Evolutionary conservation across 2,113 vertebrate species (phyloP).

Genomic region (Mustela nigripes): DNA sequence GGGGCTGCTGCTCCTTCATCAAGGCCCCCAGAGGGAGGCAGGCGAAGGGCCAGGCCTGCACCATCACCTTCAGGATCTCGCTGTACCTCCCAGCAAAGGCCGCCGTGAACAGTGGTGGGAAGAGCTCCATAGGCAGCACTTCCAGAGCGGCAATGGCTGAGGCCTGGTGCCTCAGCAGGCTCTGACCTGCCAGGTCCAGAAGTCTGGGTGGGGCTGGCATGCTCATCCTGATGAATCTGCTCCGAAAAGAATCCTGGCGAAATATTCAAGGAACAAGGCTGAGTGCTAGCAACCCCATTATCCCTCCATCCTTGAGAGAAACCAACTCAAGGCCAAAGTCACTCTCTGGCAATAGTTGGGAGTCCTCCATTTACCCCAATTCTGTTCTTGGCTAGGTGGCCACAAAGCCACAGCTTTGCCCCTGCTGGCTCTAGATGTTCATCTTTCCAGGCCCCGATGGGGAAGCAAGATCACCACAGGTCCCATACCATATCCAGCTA

Average conservation of each 20-base stretch:
- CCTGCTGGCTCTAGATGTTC: background rate
- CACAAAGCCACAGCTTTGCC: background rate
- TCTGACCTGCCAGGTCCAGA: conserved; percentile 28
- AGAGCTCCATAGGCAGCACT: conserved; percentile 52
- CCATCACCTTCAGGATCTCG: conserved; percentile 11
- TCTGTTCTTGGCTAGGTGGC: background rate
- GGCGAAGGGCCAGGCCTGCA: conserved; percentile 69
- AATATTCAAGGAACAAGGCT: background rate
- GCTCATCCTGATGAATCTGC: background rate
- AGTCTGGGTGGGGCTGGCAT: background rate
- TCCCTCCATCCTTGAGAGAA: background rate
- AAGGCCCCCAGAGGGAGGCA: conserved; percentile 66
- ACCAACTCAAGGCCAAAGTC: background rate
- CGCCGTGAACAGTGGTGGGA: background rate
- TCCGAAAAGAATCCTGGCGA: background rate
- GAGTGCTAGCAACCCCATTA: too few species aligned
- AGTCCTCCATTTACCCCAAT: background rate
- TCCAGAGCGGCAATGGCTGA: background rate
- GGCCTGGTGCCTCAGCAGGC: conserved; percentile 48
- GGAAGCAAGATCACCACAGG: fast-evolving
- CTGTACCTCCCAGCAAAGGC: background rate
- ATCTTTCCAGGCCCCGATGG: background rate
- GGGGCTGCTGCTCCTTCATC: conserved; percentile 3
- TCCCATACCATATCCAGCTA: background rate
- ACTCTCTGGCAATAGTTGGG: background rate